Conservation (phyloP, 2,113 vertebrate genomes). For the Pogona vitticeps region DNA sequence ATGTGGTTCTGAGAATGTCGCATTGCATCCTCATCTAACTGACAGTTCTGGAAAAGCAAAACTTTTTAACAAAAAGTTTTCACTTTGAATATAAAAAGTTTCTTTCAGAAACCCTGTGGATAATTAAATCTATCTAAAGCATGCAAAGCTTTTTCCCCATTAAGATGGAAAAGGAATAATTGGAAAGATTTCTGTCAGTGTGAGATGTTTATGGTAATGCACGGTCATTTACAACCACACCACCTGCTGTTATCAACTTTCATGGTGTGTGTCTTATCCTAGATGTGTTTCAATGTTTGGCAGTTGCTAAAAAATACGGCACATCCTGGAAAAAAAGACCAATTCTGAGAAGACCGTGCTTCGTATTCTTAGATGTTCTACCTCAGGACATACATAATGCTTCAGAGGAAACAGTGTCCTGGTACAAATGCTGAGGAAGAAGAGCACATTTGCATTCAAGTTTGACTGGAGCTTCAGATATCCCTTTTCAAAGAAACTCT, state of each 20-base stretch:
- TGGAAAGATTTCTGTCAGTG: conserved; percentile 25
- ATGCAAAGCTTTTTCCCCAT: background rate
- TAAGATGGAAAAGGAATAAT: conserved; percentile 17
- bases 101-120: conserved; percentile 7
- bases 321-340: background rate
- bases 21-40: background rate
- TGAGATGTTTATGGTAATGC: conserved; percentile 15
- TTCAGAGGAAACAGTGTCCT: background rate
- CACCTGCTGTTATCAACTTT: conserved; percentile 15
- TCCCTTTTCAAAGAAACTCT: background rate
- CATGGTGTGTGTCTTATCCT: conserved; percentile 7
- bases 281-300: background rate
- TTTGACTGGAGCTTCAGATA: background rate
- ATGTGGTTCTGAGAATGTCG: background rate
- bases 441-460: background rate
- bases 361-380: background rate
- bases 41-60: background rate
- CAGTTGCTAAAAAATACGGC: background rate
- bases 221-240: conserved; percentile 16
- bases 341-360: background rate
- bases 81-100: conserved; percentile 12
- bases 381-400: background rate
- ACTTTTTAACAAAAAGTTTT: conserved; percentile 3
- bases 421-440: background rate
- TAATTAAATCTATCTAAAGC: conserved; percentile 7